Percentiles rank a stretch among this genome's conserved stretches.
phyloP scores from a whole-genome alignment of 2,113 vertebrate genomes.

The Lampris megalopsis region DNA sequence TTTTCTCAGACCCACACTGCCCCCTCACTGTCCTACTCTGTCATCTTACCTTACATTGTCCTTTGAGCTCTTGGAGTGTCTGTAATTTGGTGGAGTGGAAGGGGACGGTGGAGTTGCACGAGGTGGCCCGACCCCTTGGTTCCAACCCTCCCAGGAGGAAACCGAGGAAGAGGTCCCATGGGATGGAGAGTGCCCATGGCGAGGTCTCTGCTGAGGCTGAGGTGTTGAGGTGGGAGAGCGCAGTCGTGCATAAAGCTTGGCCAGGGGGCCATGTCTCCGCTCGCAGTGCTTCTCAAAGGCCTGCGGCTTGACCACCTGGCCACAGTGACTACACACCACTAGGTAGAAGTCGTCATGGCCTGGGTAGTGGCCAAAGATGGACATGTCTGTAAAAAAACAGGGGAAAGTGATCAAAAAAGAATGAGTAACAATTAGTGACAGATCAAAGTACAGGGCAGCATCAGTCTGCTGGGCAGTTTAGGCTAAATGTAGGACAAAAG shows the following conservation, averaged over 20 bases:
- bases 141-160: conserved; percentile 75
- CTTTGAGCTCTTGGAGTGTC: conserved; percentile 85
- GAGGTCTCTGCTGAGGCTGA: conserved; percentile 84
- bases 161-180: conserved; percentile 65
- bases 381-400: conserved; percentile 87
- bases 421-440: background rate
- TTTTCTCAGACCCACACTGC: background rate
- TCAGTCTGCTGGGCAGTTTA: no score
- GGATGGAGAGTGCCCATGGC: conserved; percentile 84
- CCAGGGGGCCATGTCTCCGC: conserved; percentile 89
- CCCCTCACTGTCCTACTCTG: background rate
- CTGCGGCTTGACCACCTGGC: conserved; percentile 96
- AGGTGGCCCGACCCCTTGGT: conserved; percentile 69
- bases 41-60: conserved; percentile 87
- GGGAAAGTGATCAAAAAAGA: background rate
- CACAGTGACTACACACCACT: conserved; percentile 95
- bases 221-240: conserved; percentile 78
- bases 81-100: conserved; percentile 81
- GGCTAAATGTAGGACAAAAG: background rate
- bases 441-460: no score
- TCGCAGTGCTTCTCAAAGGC: conserved; percentile 97
- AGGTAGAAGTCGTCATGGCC: conserved; percentile 95
- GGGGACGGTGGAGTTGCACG: conserved; percentile 82
- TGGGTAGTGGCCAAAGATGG: conserved; percentile 93
- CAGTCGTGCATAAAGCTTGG: conserved; percentile 86